A percentile compares a stretch with the other conserved stretches of the same genome.
Evolutionary conservation across 1,140 invertebrate species (phyloP).

Genomic region (Orchestia grillus): DNA sequence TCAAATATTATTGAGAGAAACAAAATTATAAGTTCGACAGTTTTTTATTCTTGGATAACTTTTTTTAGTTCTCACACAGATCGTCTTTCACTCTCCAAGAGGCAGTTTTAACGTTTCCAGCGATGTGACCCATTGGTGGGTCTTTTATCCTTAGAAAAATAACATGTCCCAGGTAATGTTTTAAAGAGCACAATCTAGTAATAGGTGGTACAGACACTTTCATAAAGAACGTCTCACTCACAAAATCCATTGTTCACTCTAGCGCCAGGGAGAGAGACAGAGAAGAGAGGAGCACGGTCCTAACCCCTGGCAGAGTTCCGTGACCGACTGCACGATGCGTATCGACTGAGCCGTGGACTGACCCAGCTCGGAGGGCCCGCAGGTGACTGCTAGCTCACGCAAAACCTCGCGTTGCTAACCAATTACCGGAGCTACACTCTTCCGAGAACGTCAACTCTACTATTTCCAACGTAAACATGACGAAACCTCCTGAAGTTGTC

Average conservation of each 20-base stretch:
- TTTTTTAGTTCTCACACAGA: too few relatives aligned
- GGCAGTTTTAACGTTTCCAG: too few relatives aligned
- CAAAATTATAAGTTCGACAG: background rate
- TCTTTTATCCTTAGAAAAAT: too few relatives aligned
- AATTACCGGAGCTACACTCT: background rate
- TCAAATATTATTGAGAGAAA: background rate
- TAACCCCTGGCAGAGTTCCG: background rate
- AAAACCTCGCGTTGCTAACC: background rate
- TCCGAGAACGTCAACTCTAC: background rate
- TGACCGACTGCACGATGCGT: background rate
- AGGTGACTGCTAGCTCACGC: conserved; percentile 20
- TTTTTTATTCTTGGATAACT: background rate
- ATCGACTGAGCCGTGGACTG: background rate
- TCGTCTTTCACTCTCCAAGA: too few relatives aligned
- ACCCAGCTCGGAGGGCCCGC: background rate
- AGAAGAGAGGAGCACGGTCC: background rate
- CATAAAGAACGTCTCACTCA: background rate
- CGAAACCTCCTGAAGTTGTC: background rate
- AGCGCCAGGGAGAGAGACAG: background rate
- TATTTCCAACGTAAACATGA: background rate
- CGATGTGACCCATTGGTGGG: too few relatives aligned
- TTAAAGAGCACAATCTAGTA: too few relatives aligned
- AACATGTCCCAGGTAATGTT: too few relatives aligned
- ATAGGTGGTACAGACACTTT: background rate
- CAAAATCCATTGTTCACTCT: background rate